Percentiles rank a stretch among this genome's conserved stretches.
These are phyloP conservation scores for Puma concolor DNA, from an alignment of 2,113 vertebrate species.

Conservation along the genomic window DNA sequence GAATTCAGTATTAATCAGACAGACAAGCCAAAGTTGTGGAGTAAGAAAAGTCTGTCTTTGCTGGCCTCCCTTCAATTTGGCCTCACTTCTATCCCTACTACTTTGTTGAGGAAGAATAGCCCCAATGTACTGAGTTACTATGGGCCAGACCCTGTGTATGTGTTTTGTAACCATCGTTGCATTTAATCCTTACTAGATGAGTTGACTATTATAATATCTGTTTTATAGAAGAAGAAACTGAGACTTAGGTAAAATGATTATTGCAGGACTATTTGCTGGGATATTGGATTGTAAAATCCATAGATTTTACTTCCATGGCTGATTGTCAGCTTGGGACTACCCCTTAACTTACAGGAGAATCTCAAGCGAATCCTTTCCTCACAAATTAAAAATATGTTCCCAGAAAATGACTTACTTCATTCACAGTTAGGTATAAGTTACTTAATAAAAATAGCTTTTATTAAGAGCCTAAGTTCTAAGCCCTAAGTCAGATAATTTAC, in stretches of 20 bases:
- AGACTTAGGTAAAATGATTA: background rate
- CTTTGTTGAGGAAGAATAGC: background rate
- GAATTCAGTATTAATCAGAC: background rate
- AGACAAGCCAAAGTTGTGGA: background rate
- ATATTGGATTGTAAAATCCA: background rate
- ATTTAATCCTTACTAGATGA: background rate
- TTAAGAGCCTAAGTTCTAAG: background rate
- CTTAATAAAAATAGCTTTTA: background rate
- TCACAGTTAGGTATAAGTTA: background rate
- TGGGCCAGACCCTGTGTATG: background rate
- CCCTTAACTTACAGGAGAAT: background rate
- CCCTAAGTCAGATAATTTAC: background rate
- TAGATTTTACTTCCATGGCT: background rate
- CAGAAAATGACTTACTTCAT: background rate
- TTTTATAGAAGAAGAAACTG: background rate
- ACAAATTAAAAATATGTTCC: background rate
- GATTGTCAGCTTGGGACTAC: background rate
- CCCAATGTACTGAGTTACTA: background rate
- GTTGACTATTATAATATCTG: background rate
- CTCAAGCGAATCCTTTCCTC: constrained; percentile 7
- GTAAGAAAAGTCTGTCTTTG: background rate
- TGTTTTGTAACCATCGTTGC: background rate
- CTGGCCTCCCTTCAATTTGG: background rate
- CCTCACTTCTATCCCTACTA: background rate
- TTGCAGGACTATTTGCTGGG: background rate